Evolutionary conservation across 2,113 vertebrate species (phyloP).

Genomic region (Hepsetus odoe): DNA sequence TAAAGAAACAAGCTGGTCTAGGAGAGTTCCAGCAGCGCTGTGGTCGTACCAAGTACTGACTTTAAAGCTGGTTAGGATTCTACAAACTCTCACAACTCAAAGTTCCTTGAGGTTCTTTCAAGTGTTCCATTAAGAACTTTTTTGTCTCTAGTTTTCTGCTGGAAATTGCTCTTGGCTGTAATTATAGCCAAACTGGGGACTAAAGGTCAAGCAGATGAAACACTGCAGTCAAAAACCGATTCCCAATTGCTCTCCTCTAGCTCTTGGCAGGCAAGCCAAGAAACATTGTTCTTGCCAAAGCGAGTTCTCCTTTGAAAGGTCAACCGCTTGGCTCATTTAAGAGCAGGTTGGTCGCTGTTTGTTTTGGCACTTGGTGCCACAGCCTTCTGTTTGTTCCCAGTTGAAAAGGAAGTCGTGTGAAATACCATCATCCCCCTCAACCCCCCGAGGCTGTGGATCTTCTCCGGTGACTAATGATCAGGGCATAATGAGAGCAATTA

Average conservation of each 20-base stretch:
- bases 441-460: constrained; percentile 27
- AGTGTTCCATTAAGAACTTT: too few species aligned
- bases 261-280: constrained; percentile 10
- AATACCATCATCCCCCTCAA: neutral
- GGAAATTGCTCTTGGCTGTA: too few species aligned
- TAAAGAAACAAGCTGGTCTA: too few species aligned
- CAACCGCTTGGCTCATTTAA: neutral
- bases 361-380: constrained; percentile 18
- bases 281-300: neutral
- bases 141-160: too few species aligned
- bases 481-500: constrained; percentile 52
- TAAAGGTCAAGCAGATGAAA: constrained; percentile 38
- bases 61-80: too few species aligned
- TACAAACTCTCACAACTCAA: too few species aligned
- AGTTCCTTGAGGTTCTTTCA: too few species aligned
- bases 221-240: constrained; percentile 8
- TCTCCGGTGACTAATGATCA: constrained; percentile 42
- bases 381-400: constrained; percentile 39
- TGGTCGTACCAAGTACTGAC: too few species aligned
- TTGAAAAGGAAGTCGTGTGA: constrained; percentile 37
- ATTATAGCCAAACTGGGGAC: constrained; percentile 21
- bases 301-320: constrained; percentile 30
- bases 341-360: constrained; percentile 36
- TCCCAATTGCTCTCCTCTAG: constrained; percentile 7
- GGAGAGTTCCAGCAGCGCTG: too few species aligned